Evolutionary conservation across 2,888 invertebrate genomes (phyloP).

Genomic region (Cistogaster globosa): DNA sequence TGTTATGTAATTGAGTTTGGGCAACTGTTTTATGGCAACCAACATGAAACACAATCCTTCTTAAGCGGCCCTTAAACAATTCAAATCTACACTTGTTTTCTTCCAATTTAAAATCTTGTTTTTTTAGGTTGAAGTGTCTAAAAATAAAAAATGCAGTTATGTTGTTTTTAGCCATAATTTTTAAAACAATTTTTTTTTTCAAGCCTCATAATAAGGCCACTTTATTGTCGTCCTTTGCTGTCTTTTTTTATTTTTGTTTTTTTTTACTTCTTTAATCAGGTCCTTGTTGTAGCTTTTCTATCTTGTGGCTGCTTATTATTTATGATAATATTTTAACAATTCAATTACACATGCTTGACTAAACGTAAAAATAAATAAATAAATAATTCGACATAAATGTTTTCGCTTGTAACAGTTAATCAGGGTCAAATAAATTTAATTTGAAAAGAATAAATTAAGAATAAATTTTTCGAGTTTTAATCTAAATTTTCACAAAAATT

Average conservation of each 20-base stretch:
- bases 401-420: slow-evolving; percentile 49
- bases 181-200: slow-evolving; percentile 52
- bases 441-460: slow-evolving; percentile 56
- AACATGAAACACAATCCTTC: not conserved
- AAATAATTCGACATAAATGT: slow-evolving; percentile 16
- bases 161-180: slow-evolving; percentile 41
- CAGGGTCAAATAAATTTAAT: slow-evolving; percentile 67
- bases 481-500: too few relatives aligned
- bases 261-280: not conserved
- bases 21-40: slow-evolving; percentile 70
- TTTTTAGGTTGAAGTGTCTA: not conserved
- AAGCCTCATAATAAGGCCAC: slow-evolving; percentile 23
- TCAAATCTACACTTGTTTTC: not conserved
- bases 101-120: not conserved
- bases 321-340: slow-evolving; percentile 58
- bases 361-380: slow-evolving; percentile 48
- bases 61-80: not conserved
- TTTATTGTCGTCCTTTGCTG: not conserved
- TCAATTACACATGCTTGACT: slow-evolving; percentile 68
- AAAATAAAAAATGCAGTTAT: slow-evolving; percentile 21
- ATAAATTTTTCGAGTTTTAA: not conserved
- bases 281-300: not conserved
- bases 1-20: slow-evolving; percentile 82
- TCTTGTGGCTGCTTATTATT: slow-evolving; percentile 48
- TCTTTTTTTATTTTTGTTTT: not conserved